Evolutionary conservation across 2,888 invertebrate genomes (phyloP).

Genomic region (Oligia fasciuncula): DNA sequence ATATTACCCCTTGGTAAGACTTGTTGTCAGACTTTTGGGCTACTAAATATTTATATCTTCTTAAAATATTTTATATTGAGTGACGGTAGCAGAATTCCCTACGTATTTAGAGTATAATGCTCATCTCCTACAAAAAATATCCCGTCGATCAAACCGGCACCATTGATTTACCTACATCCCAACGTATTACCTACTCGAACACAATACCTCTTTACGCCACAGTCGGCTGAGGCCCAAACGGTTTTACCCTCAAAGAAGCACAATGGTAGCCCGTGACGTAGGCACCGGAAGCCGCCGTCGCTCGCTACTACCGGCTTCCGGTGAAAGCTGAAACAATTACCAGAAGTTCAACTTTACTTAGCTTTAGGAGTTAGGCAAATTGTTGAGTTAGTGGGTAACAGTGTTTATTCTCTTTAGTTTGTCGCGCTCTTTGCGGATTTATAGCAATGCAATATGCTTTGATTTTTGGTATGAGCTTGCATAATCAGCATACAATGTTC

Average conservation of each 20-base stretch:
- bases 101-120: not conserved
- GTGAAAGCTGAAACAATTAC: slow-evolving; percentile 52
- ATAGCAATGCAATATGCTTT: not conserved
- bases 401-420: slow-evolving; percentile 14
- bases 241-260: slow-evolving; percentile 66
- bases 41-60: not conserved
- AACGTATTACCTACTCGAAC: slow-evolving; percentile 40
- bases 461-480: no score
- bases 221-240: slow-evolving; percentile 59
- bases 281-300: slow-evolving; percentile 69
- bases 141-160: slow-evolving; percentile 2
- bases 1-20: no score
- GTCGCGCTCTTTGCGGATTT: not conserved
- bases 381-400: slow-evolving; percentile 28
- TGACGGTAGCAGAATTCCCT: not conserved
- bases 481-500: no score
- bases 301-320: slow-evolving; percentile 69
- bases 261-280: slow-evolving; percentile 69
- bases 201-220: slow-evolving; percentile 52
- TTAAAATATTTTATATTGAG: not conserved
- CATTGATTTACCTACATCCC: slow-evolving; percentile 38
- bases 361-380: slow-evolving; percentile 27
- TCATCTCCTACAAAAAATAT: slow-evolving; percentile 9
- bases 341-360: slow-evolving; percentile 57
- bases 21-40: not conserved